phyloP scores from a whole-genome alignment of 2,113 vertebrate species.

The Ifrita kowaldi region DNA sequence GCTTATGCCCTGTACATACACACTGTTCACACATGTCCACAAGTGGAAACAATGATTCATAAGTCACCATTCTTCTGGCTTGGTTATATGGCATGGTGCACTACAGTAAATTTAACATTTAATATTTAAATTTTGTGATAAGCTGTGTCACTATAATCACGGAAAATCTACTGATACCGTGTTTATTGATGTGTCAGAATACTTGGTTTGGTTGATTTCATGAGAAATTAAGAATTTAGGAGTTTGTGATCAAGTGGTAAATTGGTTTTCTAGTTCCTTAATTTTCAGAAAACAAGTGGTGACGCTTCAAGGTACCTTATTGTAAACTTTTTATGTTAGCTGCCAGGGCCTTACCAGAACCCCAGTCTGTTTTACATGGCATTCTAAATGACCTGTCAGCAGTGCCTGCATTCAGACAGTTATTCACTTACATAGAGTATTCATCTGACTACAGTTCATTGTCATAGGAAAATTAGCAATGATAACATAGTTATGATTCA shows the following conservation, averaged over 20 bases:
- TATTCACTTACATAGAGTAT: not conserved
- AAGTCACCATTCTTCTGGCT: not conserved
- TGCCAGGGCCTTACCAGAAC: not conserved
- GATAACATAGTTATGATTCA: not conserved
- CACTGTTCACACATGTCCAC: not conserved
- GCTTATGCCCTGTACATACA: not conserved
- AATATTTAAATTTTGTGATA: not conserved
- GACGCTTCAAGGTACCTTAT: not conserved
- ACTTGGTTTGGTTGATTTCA: slow-evolving; percentile 10
- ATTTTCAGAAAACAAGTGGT: not conserved
- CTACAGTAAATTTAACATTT: not conserved
- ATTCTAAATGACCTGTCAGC: not conserved
- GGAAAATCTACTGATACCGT: not conserved
- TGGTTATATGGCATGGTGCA: not conserved
- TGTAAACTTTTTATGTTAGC: not conserved
- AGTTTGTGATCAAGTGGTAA: not conserved
- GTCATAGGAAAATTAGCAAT: not conserved
- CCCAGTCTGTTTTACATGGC: not conserved
- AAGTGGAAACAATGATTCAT: not conserved
- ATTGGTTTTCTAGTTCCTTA: slow-evolving; percentile 18
- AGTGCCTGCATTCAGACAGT: not conserved
- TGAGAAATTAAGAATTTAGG: not conserved
- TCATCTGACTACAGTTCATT: not conserved
- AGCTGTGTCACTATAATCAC: not conserved
- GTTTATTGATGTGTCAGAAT: not conserved